Conservation (phyloP, 1,140 invertebrate genomes). For the Ctenoplectra terminalis region DNA sequence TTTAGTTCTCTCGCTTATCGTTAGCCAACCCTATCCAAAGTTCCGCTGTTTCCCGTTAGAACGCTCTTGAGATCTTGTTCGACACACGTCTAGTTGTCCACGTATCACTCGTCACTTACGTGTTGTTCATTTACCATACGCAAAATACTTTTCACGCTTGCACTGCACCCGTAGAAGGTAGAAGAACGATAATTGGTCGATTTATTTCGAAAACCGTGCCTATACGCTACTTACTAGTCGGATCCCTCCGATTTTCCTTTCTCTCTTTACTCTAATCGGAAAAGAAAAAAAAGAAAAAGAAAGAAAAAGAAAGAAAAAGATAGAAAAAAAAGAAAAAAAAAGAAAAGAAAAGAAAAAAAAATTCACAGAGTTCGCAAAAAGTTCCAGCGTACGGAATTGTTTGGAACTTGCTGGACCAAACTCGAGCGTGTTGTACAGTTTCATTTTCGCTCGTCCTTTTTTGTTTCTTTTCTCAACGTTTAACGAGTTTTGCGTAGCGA, state of each 20-base stretch:
- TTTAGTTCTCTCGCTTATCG: slow-evolving; percentile 4
- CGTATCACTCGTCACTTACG: slow-evolving; percentile 3
- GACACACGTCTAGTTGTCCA: slow-evolving; percentile 11
- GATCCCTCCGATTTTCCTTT: not conserved
- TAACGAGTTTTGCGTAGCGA: not conserved
- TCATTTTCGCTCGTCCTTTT: not conserved
- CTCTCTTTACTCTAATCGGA: too few relatives aligned
- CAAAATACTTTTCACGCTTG: slow-evolving; percentile 26
- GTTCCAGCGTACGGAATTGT: not conserved
- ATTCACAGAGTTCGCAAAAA: not conserved
- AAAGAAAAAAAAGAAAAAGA: too few relatives aligned
- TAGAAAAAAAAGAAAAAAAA: too few relatives aligned
- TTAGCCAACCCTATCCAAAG: not conserved
- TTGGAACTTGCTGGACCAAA: not conserved
- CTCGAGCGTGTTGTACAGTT: not conserved
- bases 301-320: too few relatives aligned
- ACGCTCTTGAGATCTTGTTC: not conserved
- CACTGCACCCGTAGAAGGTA: slow-evolving; percentile 50
- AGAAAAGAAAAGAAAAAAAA: too few relatives aligned
- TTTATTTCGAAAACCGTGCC: not conserved
- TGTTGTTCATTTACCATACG: not conserved
- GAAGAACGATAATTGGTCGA: slow-evolving; percentile 1
- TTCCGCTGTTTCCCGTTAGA: slow-evolving; percentile 8
- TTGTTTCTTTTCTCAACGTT: not conserved
- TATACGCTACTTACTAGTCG: too few relatives aligned